Evolutionary conservation across 1,140 invertebrate species (phyloP).

Genomic region (Atopsyche davidsoni): DNA sequence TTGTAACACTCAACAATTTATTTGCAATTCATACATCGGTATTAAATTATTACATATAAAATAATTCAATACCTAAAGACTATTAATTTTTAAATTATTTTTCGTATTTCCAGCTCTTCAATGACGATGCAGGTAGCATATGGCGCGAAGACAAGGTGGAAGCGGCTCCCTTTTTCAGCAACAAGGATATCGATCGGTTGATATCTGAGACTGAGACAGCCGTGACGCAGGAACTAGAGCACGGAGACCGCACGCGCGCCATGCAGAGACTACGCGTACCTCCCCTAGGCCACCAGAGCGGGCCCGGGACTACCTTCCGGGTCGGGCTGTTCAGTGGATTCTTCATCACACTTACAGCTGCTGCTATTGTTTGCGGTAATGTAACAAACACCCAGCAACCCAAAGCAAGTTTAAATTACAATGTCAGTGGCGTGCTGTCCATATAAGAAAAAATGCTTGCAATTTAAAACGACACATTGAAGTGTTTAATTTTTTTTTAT

Average conservation of each 20-base stretch:
- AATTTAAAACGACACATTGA: too few species aligned
- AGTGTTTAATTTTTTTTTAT: too few species aligned
- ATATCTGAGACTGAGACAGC: slow-evolving; percentile 91
- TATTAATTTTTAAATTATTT: too few species aligned
- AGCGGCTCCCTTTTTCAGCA: slow-evolving; percentile 89
- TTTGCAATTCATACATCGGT: too few species aligned
- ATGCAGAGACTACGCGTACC: slow-evolving; percentile 97
- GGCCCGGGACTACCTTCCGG: slow-evolving; percentile 95
- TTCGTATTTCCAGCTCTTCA: slow-evolving; percentile 60
- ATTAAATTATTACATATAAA: too few species aligned
- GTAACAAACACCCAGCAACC: too few species aligned
- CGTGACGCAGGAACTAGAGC: slow-evolving; percentile 89
- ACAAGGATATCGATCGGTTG: slow-evolving; percentile 94
- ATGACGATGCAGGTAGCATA: slow-evolving; percentile 67
- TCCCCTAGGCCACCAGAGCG: slow-evolving; percentile 91
- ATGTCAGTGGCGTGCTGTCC: too few species aligned
- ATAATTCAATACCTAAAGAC: too few species aligned
- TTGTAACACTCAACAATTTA: too few species aligned
- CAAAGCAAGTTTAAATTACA: too few species aligned
- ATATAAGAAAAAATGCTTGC: too few species aligned
- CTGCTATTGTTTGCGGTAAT: slow-evolving; percentile 81
- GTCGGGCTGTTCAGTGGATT: slow-evolving; percentile 93
- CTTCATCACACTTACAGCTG: slow-evolving; percentile 80
- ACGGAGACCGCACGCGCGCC: slow-evolving; percentile 87
- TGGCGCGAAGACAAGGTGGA: slow-evolving; percentile 93